These are phyloP conservation scores for Caenorhabditis parvicauda DNA, from an alignment of 2,888 invertebrate species.

Conservation along the genomic window DNA sequence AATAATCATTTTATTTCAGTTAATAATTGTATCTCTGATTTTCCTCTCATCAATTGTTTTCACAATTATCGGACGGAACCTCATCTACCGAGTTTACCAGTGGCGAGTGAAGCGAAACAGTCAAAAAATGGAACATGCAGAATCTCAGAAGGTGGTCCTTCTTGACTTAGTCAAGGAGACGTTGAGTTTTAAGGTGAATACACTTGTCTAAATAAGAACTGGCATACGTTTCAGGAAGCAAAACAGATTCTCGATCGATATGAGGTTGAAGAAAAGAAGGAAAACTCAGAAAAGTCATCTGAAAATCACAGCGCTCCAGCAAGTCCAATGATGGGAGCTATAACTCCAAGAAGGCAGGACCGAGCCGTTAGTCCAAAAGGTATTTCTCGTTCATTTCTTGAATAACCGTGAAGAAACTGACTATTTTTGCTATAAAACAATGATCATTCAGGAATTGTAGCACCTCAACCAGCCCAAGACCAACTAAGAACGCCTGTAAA, in stretches of 20 bases:
- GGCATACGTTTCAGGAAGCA: slow-evolving; percentile 69
- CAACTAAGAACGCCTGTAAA: slow-evolving; percentile 8
- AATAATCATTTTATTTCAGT: no score
- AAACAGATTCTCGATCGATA: slow-evolving; percentile 84
- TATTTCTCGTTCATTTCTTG: no score
- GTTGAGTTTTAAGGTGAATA: slow-evolving; percentile 80
- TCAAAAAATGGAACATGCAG: slow-evolving; percentile 26
- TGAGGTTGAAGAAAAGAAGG: slow-evolving; percentile 67
- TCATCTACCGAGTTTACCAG: slow-evolving; percentile 5
- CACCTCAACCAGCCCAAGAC: no score
- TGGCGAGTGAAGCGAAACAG: slow-evolving; percentile 10
- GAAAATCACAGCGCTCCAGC: slow-evolving; percentile 2
- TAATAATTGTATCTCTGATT: no score
- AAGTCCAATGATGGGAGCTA: background rate
- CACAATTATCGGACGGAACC: background rate
- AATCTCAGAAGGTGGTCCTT: slow-evolving; percentile 67
- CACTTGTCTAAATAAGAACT: background rate
- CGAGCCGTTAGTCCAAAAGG: no score
- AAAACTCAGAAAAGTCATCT: background rate
- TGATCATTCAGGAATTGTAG: no score
- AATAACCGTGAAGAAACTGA: no score
- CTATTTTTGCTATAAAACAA: no score
- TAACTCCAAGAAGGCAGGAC: slow-evolving; percentile 2
- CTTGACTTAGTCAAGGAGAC: slow-evolving; percentile 94
- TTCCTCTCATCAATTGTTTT: no score